Evolutionary conservation across 2,888 invertebrate species (phyloP).

Genomic region (Unio delphinus): DNA sequence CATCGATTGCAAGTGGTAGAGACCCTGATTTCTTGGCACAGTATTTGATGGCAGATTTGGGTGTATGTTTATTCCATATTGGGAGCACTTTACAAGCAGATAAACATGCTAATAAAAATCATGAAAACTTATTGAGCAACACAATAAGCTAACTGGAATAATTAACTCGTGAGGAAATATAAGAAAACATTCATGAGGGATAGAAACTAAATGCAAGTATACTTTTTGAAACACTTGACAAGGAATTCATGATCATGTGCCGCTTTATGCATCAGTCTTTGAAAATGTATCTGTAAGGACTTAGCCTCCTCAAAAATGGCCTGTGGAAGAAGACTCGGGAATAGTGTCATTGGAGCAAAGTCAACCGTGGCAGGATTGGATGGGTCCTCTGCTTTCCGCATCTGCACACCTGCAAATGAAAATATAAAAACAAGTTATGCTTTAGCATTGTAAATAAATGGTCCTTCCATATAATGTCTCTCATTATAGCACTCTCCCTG

Average conservation of each 20-base stretch:
- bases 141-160: not conserved
- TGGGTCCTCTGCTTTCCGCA: constrained; percentile 27
- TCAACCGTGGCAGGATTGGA: constrained; percentile 27
- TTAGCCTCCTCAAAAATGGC: constrained; percentile 83
- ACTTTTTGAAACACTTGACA: constrained; percentile 79
- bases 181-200: not conserved
- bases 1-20: no score
- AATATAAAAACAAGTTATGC: no score
- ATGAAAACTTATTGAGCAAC: not conserved
- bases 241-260: constrained; percentile 87
- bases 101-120: not conserved
- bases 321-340: constrained; percentile 82
- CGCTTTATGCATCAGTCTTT: constrained; percentile 88
- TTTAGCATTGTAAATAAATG: no score
- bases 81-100: no score
- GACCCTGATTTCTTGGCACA: no score
- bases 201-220: constrained; percentile 29
- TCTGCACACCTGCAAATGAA: constrained; percentile 38
- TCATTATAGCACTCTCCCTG: no score
- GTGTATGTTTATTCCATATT: no score
- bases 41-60: no score
- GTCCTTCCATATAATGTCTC: no score
- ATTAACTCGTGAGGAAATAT: not conserved
- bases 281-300: constrained; percentile 82
- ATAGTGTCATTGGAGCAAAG: constrained; percentile 61